Evolutionary conservation across 2,888 invertebrate species (phyloP).

Genomic region (Drosophila pseudotalamancana): DNA sequence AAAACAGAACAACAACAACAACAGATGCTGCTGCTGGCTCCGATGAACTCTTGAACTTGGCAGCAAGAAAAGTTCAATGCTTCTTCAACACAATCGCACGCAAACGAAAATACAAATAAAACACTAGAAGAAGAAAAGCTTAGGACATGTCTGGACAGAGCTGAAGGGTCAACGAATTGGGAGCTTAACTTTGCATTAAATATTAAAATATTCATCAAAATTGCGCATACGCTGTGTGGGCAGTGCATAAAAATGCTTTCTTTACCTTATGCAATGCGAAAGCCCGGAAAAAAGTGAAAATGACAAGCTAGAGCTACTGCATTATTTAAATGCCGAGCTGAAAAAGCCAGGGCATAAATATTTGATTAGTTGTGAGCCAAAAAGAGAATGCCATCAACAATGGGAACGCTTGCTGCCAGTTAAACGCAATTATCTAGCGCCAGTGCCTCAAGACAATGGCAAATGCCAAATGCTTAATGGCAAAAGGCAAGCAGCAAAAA

Average conservation of each 20-base stretch:
- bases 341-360: constrained; percentile 59
- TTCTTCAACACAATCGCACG: constrained; percentile 34
- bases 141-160: constrained; percentile 34
- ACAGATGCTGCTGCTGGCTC: constrained; percentile 56
- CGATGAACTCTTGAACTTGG: constrained; percentile 75
- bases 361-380: constrained; percentile 56
- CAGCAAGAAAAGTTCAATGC: constrained; percentile 66
- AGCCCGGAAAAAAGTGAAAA: constrained; percentile 48
- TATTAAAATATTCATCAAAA: constrained; percentile 56
- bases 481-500: constrained; percentile 26
- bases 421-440: constrained; percentile 51
- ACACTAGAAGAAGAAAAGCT: not conserved
- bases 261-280: constrained; percentile 33
- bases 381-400: constrained; percentile 45
- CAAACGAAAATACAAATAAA: constrained; percentile 30
- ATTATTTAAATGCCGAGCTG: constrained; percentile 41
- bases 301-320: constrained; percentile 35
- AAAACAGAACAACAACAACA: constrained; percentile 28
- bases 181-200: constrained; percentile 37
- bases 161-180: constrained; percentile 48
- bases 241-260: constrained; percentile 22
- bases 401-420: constrained; percentile 25
- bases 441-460: constrained; percentile 55
- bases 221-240: constrained; percentile 62
- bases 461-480: constrained; percentile 43